Evolutionary conservation across 2,888 invertebrate species (phyloP), one percentile per base, ranked within the genome.

Genomic region (Hyles lineata): DNA sequence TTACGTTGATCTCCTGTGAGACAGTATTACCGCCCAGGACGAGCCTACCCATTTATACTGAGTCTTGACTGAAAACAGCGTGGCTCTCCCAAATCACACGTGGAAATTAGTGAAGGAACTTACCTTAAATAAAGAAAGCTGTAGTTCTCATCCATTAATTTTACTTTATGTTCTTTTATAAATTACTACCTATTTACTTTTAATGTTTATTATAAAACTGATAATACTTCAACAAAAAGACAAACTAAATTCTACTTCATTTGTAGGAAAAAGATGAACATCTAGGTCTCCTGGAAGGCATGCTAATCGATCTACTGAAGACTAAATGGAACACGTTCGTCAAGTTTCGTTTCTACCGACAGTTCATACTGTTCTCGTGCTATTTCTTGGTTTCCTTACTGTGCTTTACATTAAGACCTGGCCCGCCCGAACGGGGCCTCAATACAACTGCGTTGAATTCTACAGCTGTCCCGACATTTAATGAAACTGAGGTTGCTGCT

Each of bases 261-360:
- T 93, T 95, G 69, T 85, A 99, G 99, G 98, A 98, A 84, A 98
- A 98, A 93, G 97, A 98, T 80, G 98, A 98, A 85, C 99, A 99
- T 93, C 95, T 99, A 82, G 98, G 99, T 82, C 95, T 99, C 72
- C 96, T 99, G 94, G 99, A 99, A 88, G 99, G 99, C 0, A 97
- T 99, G 80, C 93, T 99, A 67, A 98, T 99, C 25, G 98, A 99
- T 89, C 95, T 99, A 21, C 92, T 99, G 17, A 97, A 98, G 87
- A 98, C 99, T 4, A 99, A 99, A 95, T 99, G 99, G 99, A 98
- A 99, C 84, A 98, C 99, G 0, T 99, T 99, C 89, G 98, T 98
- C 2, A 98, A 98, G 91, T 97, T 97, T 77, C 98, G 99, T 75
- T 99, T 99, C 91, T 99, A 99, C 89, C 96, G 97, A 7, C 98